Base-by-base conservation (phyloP, 1,140 invertebrate species). In the Antheraea mylitta region DNA sequence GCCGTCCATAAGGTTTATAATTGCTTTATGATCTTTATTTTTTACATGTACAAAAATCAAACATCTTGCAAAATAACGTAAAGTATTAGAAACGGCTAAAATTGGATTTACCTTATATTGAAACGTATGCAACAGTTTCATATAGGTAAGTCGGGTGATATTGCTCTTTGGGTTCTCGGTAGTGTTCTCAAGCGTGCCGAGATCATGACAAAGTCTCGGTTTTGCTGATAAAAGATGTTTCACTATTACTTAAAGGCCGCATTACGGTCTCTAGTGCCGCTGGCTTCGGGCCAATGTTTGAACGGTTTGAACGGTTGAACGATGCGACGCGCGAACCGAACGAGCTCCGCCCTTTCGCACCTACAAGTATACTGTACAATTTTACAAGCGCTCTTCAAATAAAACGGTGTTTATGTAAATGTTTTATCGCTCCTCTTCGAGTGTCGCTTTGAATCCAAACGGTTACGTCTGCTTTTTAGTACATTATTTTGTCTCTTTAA, bases 281-380 rank as follows among this genome's bases (percentile, higher is more conserved):
- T 79, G 77, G 77, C 75, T 42, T 62, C 10, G 38, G 64, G 69
- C 77, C 77, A 79, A 77, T 79, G 67, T 79, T 76, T 77, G 70
- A 77, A 75, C 71, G 67, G 68, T 76, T 76, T 6, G 45, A 19
- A 59, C 58, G 58, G n/a, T n/a, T 59, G 9, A 70, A 68, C 69
- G 65, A 68, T 53, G 70, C 69, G 74, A 70, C 60, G 63, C 68
- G 72, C 65, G 70, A 76, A 74, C 69, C 58, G 73, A 78, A 78
- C 70, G 63, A 67, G 62, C 66, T 64, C 64, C 73, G 69, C 71
- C 72, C 67, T 75, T 75, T 74, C 74, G 71, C 73, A 68, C 69
- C 67, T 59, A 68, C 59, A 71, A 72, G 66, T 70, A 58, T 66
- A 61, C 53, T 19, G 66, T 69, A 67, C 65, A 74, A 64, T 66